Evolutionary conservation across 2,888 invertebrate genomes (phyloP).

Genomic region (Galeruca laticollis): DNA sequence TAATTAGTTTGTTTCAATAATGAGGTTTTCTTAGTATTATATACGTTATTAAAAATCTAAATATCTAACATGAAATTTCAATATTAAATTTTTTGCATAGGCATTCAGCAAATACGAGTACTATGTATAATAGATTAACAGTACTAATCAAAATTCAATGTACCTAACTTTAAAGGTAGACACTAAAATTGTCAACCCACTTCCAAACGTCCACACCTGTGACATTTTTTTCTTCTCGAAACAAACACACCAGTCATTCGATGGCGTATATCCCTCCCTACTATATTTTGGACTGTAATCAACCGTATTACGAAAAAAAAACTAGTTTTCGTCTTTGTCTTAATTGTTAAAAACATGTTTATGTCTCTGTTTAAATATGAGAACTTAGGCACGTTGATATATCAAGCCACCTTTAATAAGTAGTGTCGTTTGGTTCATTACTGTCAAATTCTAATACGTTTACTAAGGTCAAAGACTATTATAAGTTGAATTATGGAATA

Average conservation of each 20-base stretch:
- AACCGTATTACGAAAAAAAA: conserved; percentile 15
- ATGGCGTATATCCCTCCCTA: background rate
- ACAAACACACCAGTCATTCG: too few relatives aligned
- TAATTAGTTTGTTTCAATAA: too few relatives aligned
- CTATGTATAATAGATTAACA: too few relatives aligned
- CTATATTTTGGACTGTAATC: background rate
- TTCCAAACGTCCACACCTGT: conserved; percentile 14
- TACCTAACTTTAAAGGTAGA: background rate
- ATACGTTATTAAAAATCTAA: too few relatives aligned
- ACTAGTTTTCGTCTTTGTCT: conserved; percentile 8
- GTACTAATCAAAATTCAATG: background rate
- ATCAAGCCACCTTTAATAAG: background rate
- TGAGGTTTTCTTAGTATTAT: too few relatives aligned
- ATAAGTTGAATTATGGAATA: too few relatives aligned
- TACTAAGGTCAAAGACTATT: background rate
- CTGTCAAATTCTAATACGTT: background rate
- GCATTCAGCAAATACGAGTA: too few relatives aligned
- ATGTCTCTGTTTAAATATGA: conserved; percentile 4
- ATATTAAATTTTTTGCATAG: too few relatives aligned
- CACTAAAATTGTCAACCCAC: conserved; percentile 13
- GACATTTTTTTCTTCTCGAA: background rate
- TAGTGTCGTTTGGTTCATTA: conserved; percentile 2
- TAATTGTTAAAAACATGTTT: background rate
- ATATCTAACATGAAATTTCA: too few relatives aligned
- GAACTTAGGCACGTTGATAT: conserved; percentile 9